Evolutionary conservation across 2,797 vertebrate genomes (phyloP).

Genomic region (Otolemur crassicaudatus): DNA sequence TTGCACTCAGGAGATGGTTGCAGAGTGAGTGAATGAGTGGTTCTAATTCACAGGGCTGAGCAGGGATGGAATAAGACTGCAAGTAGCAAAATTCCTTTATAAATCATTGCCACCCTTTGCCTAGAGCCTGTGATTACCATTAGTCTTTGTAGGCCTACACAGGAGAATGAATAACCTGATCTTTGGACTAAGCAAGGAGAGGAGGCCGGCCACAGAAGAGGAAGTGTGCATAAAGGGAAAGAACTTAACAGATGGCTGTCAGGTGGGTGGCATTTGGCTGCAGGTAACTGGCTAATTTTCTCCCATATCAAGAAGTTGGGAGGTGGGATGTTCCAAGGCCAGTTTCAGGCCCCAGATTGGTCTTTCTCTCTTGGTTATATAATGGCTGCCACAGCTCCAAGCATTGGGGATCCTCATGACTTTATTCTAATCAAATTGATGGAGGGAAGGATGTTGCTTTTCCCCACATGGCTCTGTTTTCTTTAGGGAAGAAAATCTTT

Average conservation of each 20-base stretch:
- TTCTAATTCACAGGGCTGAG: background rate
- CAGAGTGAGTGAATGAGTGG: background rate
- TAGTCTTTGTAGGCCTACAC: background rate
- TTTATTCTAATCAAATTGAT: background rate
- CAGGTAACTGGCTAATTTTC: background rate
- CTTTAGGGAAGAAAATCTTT: background rate
- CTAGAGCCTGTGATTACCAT: too few relatives aligned
- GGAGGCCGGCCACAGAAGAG: background rate
- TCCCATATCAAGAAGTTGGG: too few relatives aligned
- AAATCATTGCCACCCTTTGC: background rate
- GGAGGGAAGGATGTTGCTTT: background rate
- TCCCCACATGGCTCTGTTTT: background rate
- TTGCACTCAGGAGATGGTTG: background rate
- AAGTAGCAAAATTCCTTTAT: background rate
- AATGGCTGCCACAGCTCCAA: background rate
- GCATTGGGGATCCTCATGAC: background rate
- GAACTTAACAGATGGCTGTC: background rate
- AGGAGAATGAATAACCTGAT: too few relatives aligned
- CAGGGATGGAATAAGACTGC: background rate
- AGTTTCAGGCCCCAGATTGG: background rate
- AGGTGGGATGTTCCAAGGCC: too few relatives aligned
- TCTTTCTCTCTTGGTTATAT: background rate
- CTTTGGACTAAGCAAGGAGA: background rate
- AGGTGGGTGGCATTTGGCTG: background rate
- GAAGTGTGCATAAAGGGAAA: background rate